These are phyloP conservation scores for Papilio glaucus DNA, from an alignment of 1,140 invertebrate species.

Conservation along the genomic window DNA sequence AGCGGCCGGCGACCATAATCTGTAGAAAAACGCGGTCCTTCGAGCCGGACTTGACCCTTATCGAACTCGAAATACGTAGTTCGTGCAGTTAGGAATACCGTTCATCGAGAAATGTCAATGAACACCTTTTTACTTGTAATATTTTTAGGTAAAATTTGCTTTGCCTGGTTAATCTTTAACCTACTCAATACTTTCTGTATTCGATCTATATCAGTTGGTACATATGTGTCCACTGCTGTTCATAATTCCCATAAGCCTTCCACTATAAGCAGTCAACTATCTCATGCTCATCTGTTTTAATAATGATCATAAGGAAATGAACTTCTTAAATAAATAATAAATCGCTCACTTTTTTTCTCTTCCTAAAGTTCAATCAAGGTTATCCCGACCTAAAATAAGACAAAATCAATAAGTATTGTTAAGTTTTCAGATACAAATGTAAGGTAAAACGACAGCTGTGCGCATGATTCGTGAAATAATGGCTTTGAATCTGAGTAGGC, in stretches of 20 bases:
- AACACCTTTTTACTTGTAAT: too few species aligned
- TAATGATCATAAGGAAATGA: background rate
- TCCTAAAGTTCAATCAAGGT: background rate
- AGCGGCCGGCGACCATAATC: constrained; percentile 71
- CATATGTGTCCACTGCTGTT: too few species aligned
- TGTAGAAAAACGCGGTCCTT: constrained; percentile 72
- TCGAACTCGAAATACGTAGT: constrained; percentile 48
- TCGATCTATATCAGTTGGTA: too few species aligned
- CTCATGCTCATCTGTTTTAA: background rate
- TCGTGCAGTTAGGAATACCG: constrained; percentile 6
- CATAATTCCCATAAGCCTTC: too few species aligned
- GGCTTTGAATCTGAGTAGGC: constrained; percentile 55
- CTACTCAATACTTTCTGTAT: background rate
- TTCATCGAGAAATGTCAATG: background rate
- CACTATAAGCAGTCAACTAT: background rate
- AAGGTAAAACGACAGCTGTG: constrained; percentile 66
- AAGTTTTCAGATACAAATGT: constrained; percentile 57
- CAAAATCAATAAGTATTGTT: constrained; percentile 22
- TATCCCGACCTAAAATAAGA: background rate
- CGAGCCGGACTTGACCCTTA: constrained; percentile 75
- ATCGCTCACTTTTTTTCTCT: background rate
- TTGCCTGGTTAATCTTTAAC: background rate
- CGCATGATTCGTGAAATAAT: constrained; percentile 59
- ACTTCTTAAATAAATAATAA: background rate
- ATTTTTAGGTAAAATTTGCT: too few species aligned